These are phyloP conservation scores for Pterostichus niger DNA, from an alignment of 2,888 invertebrate genomes.

Conservation along the genomic window DNA sequence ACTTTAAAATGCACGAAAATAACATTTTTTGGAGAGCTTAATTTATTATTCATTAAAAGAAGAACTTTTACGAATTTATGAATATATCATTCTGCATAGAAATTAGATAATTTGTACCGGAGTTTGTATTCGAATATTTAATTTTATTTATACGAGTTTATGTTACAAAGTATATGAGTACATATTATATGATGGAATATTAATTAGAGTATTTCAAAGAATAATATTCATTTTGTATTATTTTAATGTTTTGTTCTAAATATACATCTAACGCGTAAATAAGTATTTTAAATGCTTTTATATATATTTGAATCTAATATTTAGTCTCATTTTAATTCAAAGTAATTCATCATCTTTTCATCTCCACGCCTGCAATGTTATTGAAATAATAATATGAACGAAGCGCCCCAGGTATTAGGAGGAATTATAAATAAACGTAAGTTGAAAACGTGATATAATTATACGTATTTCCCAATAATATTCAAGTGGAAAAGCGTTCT, in stretches of 20 bases:
- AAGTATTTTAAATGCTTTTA: too few species aligned
- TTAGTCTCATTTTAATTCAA: slow-evolving; percentile 17
- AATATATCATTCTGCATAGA: too few species aligned
- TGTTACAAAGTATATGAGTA: too few species aligned
- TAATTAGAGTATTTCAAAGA: too few species aligned
- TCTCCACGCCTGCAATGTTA: slow-evolving; percentile 35
- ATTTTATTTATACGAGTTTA: too few species aligned
- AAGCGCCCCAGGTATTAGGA: slow-evolving; percentile 43
- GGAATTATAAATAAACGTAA: slow-evolving; percentile 29
- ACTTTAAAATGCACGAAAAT: not conserved
- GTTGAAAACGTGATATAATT: slow-evolving; percentile 11
- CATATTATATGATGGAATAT: too few species aligned
- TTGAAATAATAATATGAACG: slow-evolving; percentile 34
- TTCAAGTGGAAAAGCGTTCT: slow-evolving; percentile 3
- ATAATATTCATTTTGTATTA: too few species aligned
- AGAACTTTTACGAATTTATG: not conserved
- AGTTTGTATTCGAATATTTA: too few species aligned
- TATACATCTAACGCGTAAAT: too few species aligned
- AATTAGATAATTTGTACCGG: too few species aligned
- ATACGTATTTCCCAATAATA: slow-evolving; percentile 25
- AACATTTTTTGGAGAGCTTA: not conserved
- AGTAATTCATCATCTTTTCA: slow-evolving; percentile 42
- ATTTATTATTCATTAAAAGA: slow-evolving; percentile 20
- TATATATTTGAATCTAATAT: not conserved
- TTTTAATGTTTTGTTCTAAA: too few species aligned